These are phyloP conservation scores for Cheilosia vernalis DNA, from an alignment of 2,888 invertebrate genomes.

Conservation along the genomic window DNA sequence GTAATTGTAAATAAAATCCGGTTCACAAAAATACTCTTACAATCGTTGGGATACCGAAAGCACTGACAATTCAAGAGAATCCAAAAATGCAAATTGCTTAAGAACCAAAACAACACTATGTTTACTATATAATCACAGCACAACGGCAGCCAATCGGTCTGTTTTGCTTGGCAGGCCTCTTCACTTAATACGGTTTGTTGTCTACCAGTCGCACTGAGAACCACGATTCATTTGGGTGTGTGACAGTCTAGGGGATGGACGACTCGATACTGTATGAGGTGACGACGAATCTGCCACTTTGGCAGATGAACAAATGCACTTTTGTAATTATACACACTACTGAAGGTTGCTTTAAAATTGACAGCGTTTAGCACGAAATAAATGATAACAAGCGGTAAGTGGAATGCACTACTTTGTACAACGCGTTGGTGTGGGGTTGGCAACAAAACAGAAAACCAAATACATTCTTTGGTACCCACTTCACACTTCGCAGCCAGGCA, in stretches of 20 bases:
- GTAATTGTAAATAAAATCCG: constrained; percentile 36
- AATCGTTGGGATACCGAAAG: neutral
- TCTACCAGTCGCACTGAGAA: constrained; percentile 12
- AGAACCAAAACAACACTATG: constrained; percentile 20
- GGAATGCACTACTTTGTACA: constrained; percentile 42
- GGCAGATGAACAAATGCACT: constrained; percentile 49
- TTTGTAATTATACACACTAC: constrained; percentile 2
- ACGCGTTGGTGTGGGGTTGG: neutral
- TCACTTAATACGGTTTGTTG: neutral
- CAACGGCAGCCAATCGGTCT: constrained; percentile 19
- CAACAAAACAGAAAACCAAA: constrained; percentile 2
- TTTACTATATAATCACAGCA: neutral
- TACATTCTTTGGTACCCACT: neutral
- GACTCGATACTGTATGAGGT: constrained; percentile 12
- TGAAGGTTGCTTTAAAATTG: neutral
- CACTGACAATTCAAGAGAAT: constrained; percentile 33
- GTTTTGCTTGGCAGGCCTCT: constrained; percentile 1
- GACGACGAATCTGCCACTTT: constrained; percentile 62
- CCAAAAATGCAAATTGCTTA: constrained; percentile 47
- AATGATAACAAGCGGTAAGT: constrained; percentile 52
- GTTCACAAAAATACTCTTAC: constrained; percentile 28
- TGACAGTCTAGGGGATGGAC: constrained; percentile 3
- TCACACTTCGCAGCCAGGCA: neutral
- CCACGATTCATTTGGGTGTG: constrained; percentile 11
- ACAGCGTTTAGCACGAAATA: constrained; percentile 9